Evolutionary conservation across 2,888 invertebrate species (phyloP).

Genomic region (Tenthredo mesomela): DNA sequence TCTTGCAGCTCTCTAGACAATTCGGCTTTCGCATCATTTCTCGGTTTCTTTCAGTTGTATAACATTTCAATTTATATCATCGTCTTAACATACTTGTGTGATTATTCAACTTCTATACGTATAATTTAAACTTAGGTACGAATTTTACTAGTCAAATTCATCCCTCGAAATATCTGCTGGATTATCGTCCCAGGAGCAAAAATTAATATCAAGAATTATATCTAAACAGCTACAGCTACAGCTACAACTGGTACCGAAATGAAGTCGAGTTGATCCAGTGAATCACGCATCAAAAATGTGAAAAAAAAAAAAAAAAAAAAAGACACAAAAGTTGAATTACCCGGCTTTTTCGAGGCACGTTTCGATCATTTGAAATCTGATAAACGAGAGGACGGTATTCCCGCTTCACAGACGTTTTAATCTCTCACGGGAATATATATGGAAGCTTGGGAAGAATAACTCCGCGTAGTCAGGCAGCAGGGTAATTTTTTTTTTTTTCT

Average conservation of each 20-base stretch:
- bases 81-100: neutral
- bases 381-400: neutral
- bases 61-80: neutral
- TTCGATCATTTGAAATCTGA: constrained; percentile 28
- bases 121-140: neutral
- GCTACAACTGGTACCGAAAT: neutral
- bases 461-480: neutral
- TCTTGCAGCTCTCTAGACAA: neutral
- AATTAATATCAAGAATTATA: neutral
- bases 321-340: neutral
- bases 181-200: neutral
- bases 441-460: constrained; percentile 8
- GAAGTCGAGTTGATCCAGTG: constrained; percentile 32
- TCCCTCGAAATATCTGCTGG: neutral
- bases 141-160: constrained; percentile 40
- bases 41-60: neutral
- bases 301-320: neutral
- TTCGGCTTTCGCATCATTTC: neutral
- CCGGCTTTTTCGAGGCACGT: neutral
- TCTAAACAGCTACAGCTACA: too few relatives aligned
- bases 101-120: neutral
- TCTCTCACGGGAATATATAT: constrained; percentile 29
- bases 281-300: neutral
- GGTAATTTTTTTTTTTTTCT: neutral
- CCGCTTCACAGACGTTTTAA: constrained; percentile 26